A percentile compares a stretch with the other conserved stretches of the same genome.
These are phyloP conservation scores for Drosophila mercatorum DNA, from an alignment of 2,888 invertebrate genomes.

Conservation along the genomic window DNA sequence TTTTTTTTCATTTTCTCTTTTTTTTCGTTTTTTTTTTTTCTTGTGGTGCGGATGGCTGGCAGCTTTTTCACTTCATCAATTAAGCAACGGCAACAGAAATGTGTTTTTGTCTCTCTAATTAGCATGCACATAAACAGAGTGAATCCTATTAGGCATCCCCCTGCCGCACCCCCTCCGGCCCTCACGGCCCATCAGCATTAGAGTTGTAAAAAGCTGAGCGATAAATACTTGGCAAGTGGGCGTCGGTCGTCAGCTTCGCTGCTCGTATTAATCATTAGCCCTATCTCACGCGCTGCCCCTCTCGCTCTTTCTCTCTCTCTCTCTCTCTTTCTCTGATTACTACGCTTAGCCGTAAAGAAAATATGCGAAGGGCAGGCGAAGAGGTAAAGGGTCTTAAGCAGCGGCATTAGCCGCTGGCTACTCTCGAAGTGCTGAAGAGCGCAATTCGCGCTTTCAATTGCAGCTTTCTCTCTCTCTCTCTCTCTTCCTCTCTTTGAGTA, in stretches of 20 bases:
- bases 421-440: background rate
- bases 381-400: background rate
- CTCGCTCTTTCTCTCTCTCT: slow-evolving; percentile 35
- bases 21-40: slow-evolving; percentile 9
- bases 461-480: background rate
- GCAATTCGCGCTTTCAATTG: background rate
- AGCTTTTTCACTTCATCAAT: slow-evolving; percentile 78
- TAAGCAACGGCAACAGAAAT: slow-evolving; percentile 75
- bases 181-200: slow-evolving; percentile 6
- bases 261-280: slow-evolving; percentile 29
- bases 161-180: background rate
- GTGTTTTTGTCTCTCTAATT: slow-evolving; percentile 75
- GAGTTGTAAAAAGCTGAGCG: slow-evolving; percentile 58
- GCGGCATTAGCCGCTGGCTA: background rate
- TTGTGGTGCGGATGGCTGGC: slow-evolving; percentile 39
- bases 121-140: slow-evolving; percentile 78
- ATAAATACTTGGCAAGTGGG: slow-evolving; percentile 57
- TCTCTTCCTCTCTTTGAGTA: background rate
- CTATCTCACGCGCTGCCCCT: slow-evolving; percentile 33
- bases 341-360: background rate
- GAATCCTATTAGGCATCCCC: slow-evolving; percentile 70
- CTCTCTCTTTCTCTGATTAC: slow-evolving; percentile 32
- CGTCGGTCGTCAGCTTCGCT: slow-evolving; percentile 42
- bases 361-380: background rate
- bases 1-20: background rate